These are phyloP conservation scores for Drepana arcuata DNA, from an alignment of 1,140 invertebrate genomes.

Conservation along the genomic window DNA sequence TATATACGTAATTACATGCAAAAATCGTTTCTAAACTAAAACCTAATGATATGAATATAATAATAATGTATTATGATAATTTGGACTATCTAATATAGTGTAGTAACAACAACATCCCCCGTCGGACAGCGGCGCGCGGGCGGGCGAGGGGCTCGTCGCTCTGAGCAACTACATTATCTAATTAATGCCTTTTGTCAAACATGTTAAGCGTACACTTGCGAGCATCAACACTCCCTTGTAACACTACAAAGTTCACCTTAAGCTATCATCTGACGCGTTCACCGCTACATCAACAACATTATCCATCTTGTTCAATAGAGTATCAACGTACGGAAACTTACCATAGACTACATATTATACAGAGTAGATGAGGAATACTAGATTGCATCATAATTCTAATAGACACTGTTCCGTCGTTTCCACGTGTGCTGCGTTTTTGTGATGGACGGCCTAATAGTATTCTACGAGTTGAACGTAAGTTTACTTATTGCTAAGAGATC, in stretches of 20 bases:
- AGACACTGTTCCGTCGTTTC: slow-evolving; percentile 32
- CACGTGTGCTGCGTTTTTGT: slow-evolving; percentile 11
- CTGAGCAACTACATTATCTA: slow-evolving; percentile 13
- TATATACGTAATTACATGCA: slow-evolving; percentile 28
- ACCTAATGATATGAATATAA: slow-evolving; percentile 70
- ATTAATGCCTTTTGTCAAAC: slow-evolving; percentile 31
- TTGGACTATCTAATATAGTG: slow-evolving; percentile 60
- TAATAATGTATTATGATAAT: no score
- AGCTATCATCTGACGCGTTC: slow-evolving; percentile 24
- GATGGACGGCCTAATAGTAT: slow-evolving; percentile 49
- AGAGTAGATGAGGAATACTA: slow-evolving; percentile 51
- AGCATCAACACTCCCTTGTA: slow-evolving; percentile 23
- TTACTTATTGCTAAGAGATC: slow-evolving; percentile 30
- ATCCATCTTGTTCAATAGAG: slow-evolving; percentile 33
- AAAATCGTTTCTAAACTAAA: slow-evolving; percentile 64
- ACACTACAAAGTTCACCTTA: slow-evolving; percentile 40
- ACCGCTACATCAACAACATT: slow-evolving; percentile 19
- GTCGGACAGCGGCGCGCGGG: slow-evolving; percentile 12
- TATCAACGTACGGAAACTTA: slow-evolving; percentile 49
- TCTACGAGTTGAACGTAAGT: slow-evolving; percentile 14
- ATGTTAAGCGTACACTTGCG: slow-evolving; percentile 34
- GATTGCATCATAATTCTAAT: slow-evolving; percentile 41
- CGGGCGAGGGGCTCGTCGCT: slow-evolving; percentile 13
- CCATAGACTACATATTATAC: slow-evolving; percentile 50
- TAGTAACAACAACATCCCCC: slow-evolving; percentile 30